phyloP scores from a whole-genome alignment of 2,113 vertebrate species.

The Nettapus auritus region DNA sequence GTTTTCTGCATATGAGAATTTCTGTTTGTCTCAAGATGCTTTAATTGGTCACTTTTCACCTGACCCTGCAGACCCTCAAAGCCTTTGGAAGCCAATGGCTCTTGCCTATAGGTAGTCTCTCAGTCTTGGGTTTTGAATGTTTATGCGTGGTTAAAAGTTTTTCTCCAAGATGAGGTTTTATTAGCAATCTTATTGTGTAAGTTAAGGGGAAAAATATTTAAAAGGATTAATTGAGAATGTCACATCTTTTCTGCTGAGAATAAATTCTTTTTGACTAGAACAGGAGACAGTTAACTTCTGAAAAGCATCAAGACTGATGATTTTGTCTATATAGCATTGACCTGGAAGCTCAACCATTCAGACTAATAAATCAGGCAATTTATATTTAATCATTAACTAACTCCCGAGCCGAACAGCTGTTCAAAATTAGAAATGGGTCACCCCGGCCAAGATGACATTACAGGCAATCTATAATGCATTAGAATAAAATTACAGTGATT shows the following conservation, averaged over 20 bases:
- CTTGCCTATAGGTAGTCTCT: not conserved
- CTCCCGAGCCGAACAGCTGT: conserved; percentile 98
- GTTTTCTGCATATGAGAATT: not conserved
- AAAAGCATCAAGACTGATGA: conserved; percentile 99
- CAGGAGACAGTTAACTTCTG: conserved; percentile 90
- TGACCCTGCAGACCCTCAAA: not conserved
- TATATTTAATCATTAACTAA: conserved; percentile 99
- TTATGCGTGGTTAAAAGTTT: not conserved
- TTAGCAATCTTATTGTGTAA: not conserved
- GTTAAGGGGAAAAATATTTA: conserved; percentile 28
- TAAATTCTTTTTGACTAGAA: conserved; percentile 87
- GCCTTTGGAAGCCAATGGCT: not conserved
- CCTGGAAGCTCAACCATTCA: conserved; percentile 96
- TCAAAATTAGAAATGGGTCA: conserved; percentile 99
- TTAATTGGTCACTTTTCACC: not conserved
- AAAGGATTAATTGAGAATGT: conserved; percentile 79
- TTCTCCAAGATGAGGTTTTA: not conserved
- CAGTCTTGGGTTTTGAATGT: not conserved
- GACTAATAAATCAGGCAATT: conserved; percentile 99
- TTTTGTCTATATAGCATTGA: conserved; percentile 98
- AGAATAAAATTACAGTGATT: conserved; percentile 99
- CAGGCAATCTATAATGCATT: conserved; percentile 99
- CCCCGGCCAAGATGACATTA: conserved; percentile 95
- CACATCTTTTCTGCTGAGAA: conserved; percentile 83
- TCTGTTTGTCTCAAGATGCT: not conserved